Evolutionary conservation across 1,140 invertebrate genomes (phyloP).

Genomic region (Heterodera schachtii): DNA sequence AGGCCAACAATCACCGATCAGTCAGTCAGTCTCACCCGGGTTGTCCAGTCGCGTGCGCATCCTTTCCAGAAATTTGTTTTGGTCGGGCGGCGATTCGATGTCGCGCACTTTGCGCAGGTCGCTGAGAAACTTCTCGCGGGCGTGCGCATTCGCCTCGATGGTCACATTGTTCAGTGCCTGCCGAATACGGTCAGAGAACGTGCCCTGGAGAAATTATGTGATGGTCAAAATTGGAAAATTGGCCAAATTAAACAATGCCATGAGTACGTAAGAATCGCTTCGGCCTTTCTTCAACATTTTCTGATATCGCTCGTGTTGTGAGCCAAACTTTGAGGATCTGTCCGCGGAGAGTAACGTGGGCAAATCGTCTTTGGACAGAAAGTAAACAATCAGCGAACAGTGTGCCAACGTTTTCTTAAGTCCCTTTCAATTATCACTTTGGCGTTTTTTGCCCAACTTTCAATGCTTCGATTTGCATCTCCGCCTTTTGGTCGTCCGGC

Average conservation of each 20-base stretch:
- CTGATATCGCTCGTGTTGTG: slow-evolving; percentile 32
- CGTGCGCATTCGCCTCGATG: slow-evolving; percentile 79
- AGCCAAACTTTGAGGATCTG: slow-evolving; percentile 47
- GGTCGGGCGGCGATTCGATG: slow-evolving; percentile 80
- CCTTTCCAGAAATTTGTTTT: slow-evolving; percentile 81
- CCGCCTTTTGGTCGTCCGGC: slow-evolving; percentile 51
- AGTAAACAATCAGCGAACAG: slow-evolving; percentile 57
- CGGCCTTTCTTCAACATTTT: slow-evolving; percentile 52
- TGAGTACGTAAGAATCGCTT: slow-evolving; percentile 26
- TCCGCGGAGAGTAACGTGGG: slow-evolving; percentile 47
- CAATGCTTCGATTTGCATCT: slow-evolving; percentile 60
- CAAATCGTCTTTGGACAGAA: slow-evolving; percentile 43
- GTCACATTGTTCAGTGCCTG: slow-evolving; percentile 81
- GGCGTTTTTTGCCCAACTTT: slow-evolving; percentile 39
- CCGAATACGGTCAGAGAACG: slow-evolving; percentile 56
- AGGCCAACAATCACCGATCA: too few species aligned
- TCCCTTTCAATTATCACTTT: neutral
- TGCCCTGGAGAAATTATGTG: slow-evolving; percentile 26
- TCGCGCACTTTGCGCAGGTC: slow-evolving; percentile 91
- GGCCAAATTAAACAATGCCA: neutral
- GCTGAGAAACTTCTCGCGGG: slow-evolving; percentile 94
- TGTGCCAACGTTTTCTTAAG: slow-evolving; percentile 58
- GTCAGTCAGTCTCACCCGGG: slow-evolving; percentile 68
- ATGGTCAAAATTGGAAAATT: neutral
- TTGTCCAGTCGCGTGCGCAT: slow-evolving; percentile 92